phyloP scores from a whole-genome alignment of 2,113 vertebrate genomes.

The Nipponia nippon region DNA sequence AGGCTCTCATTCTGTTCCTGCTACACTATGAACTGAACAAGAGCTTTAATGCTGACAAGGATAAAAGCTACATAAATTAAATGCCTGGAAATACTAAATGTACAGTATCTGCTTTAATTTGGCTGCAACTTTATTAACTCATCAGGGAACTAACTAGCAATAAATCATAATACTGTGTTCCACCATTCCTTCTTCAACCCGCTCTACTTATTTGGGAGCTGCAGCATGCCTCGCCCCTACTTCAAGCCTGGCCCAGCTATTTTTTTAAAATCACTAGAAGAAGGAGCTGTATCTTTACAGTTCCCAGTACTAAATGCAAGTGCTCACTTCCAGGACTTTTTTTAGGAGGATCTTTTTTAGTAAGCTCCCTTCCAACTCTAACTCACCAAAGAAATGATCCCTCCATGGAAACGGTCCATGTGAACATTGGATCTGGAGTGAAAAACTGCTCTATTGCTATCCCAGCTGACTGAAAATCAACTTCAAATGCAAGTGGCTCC shows the following conservation, averaged over 20 bases:
- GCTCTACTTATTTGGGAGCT: neutral
- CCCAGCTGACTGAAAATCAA: neutral
- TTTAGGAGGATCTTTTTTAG: neutral
- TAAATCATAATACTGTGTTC: neutral
- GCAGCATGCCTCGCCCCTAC: neutral
- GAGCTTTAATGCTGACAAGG: neutral
- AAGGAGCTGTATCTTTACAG: neutral
- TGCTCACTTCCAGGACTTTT: neutral
- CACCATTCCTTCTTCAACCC: neutral
- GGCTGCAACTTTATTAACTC: neutral
- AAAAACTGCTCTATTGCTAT: neutral
- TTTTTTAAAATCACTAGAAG: neutral
- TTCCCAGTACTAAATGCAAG: neutral
- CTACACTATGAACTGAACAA: neutral
- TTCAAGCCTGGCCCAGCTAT: neutral
- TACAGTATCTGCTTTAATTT: neutral
- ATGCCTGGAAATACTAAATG: neutral
- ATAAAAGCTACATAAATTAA: neutral
- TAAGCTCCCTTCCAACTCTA: neutral
- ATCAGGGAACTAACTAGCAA: neutral
- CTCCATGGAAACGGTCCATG: neutral
- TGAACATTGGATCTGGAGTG: neutral
- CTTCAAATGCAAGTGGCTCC: neutral
- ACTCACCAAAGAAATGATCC: neutral
- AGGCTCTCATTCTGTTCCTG: neutral